Evolutionary conservation across 2,888 invertebrate species (phyloP), one percentile per base, ranked within the genome.

Genomic region (Callimorpha dominula): DNA sequence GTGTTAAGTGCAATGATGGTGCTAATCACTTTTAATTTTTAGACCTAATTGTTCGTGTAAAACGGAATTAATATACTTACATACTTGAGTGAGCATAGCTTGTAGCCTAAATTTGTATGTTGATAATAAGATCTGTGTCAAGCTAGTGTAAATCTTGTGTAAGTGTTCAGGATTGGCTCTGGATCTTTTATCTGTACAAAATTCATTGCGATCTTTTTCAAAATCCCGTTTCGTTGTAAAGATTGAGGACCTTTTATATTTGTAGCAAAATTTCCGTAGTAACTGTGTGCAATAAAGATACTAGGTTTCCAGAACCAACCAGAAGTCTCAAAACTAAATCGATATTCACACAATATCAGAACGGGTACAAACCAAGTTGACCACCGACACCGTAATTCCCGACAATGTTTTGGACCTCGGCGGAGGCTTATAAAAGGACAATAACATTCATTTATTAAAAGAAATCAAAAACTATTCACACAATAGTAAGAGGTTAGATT

Each of bases 361-460:
- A 90, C 85, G 87, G 89, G 88, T 95, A 95, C 95, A 92, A 95
- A 95, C 95, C 95, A 95, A 94, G 88, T 95, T 95, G 88, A 95
- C 95, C 91, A 95, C 95, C 87, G 95, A 95, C 92, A 95, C 95
- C 91, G 95, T 95, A 80, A 95, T 95, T 89, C 91, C 95, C 84
- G 95, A 95, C 86, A 94, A 93, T 78, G 95, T 92, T 94, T 95
- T 94, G 82, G 95, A 94, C 92, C 94, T 94, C 89, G 95, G 91
- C 83, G 94, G 89, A 91, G 92, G 94, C 95, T 95, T 94, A 91
- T 83, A 91, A 92, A 83, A 93, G 90, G 92, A 94, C 88, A 94
- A 91, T 87, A 93, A 92, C 84, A 91, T 85, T 83, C 64, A 88
- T 94, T 93, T 89, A 94, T 87, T 92, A 90, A 79, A 87, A 84